Base-by-base conservation (phyloP, 1,140 invertebrate species). In the Calephelis nemesis region DNA sequence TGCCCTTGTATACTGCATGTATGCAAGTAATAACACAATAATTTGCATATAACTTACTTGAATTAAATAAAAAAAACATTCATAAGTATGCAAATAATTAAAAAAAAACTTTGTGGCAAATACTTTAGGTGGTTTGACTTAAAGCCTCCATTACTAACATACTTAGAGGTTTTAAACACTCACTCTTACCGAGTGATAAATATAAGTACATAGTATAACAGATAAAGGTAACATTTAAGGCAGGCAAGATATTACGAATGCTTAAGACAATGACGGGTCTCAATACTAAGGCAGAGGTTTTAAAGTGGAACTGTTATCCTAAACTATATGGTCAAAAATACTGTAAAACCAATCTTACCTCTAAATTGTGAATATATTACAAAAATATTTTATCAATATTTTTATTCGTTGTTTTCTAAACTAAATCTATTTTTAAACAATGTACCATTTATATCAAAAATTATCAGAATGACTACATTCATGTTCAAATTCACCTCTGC, bases 331-430 rank as follows among this genome's bases (percentile, higher is more conserved):
- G 74, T 73, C 75, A 74, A 76, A 75, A 85, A 83, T 86, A 87
- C 81, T 85, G 82, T 79, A 79, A 75, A 81, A 78, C 78, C 76
- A 75, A 84, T 77, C 77, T 72, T 82, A 81, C 77, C 63, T 73
- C 81, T 82, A 68, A 69, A 73, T 81, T 81, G 74, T 81, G 79
- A 84, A 85, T 83, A 84, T 82, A 78, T 80, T 85, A 85, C 81
- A 85, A 83, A 81, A 81, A 83, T 73, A 78, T 71, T 77, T 71
- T 67, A 65, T 45, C 47, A 74, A 75, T 72, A 69, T 70, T 69
- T 48, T 67, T 71, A 63, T 76, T 77, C 73, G 75, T 77, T 77
- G 75, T 71, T 70, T 58, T 73, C 67, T 69, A 63, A 63, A 82
- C 71, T 74, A 76, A 74, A 71, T 69, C 74, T 81, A 82, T 79